phyloP scores from a whole-genome alignment of 2,888 invertebrate species.

The Parasteatoda lunata region DNA sequence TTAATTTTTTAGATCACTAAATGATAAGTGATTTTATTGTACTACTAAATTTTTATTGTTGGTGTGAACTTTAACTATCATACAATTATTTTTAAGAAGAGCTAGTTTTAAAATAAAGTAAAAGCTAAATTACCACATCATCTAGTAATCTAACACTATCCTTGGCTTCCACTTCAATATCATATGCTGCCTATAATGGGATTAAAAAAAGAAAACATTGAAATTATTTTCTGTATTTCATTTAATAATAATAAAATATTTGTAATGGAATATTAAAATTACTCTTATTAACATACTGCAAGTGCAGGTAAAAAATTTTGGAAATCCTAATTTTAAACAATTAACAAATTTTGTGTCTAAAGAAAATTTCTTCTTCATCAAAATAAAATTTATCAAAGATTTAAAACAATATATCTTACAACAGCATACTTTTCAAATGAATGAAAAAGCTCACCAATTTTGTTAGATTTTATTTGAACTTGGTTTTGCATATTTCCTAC shows the following conservation, averaged over 20 bases:
- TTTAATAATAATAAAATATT: neutral
- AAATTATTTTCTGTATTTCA: neutral
- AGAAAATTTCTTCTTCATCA: neutral
- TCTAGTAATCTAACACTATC: conserved; percentile 69
- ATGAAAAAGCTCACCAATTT: too few relatives aligned
- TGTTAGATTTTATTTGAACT: too few relatives aligned
- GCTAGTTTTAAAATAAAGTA: too few relatives aligned
- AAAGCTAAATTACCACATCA: conserved; percentile 61
- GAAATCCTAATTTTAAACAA: too few relatives aligned
- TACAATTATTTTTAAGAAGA: too few relatives aligned
- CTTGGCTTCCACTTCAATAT: conserved; percentile 70
- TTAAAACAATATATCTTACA: too few relatives aligned
- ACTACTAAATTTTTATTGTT: too few relatives aligned
- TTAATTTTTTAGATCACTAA: neutral
- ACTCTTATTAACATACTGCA: neutral
- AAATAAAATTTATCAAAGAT: neutral
- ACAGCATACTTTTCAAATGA: too few relatives aligned
- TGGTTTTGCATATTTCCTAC: too few relatives aligned
- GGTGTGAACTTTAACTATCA: too few relatives aligned
- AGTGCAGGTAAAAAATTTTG: neutral
- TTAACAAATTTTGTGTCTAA: neutral
- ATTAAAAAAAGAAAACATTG: neutral
- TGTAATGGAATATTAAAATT: neutral
- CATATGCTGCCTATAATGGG: conserved; percentile 68
- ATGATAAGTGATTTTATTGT: neutral